Evolutionary conservation across 2,888 invertebrate genomes (phyloP), one percentile per base, ranked within the genome.

Genomic region (Drosophila siamana): DNA sequence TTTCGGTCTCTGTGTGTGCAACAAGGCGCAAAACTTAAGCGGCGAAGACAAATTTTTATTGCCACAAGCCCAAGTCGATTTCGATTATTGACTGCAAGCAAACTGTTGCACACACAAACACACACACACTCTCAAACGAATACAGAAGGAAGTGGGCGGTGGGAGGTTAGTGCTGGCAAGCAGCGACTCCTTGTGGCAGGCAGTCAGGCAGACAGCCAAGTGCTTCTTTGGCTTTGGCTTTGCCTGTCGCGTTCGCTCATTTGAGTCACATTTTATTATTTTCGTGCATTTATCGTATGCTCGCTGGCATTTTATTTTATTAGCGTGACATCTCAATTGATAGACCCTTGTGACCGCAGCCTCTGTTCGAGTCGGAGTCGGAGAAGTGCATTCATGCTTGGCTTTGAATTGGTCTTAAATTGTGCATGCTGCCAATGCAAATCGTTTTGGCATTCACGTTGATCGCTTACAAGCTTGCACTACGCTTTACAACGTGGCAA

Each of bases 221-320:
- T 41, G 28, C 41, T 40, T 47, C 19, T 46, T 44, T 59, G 62
- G 59, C 63, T 67, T 73, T 66, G 78, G 68, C 68, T 76, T 71
- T 57, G 69, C 13, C 74, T 67, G 80, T 83, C 86, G 72, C 78
- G 44, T 74, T 75, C 70, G 69, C 87, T 81, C 87, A 88, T 88
- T 88, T 88, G 74, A 74, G 88, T 74, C 80, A 89, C 88, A 89
- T 86, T 86, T 86, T 87, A 89, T 85, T 88, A 87, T 82, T 88
- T 74, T 81, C 70, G 75, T 71, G 82, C 89, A 86, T 88, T 87
- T 89, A 85, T 86, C 89, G 86, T 87, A 56, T 71, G 74, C 73
- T 74, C 50, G 77, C 65, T 78, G 78, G 64, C 85, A 74, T 85
- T 89, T 89, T 80, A 87, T 86, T 89, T 86, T 89, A 87, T 89